Evolutionary conservation across 2,113 vertebrate species (phyloP), one percentile per base, ranked within the genome.

Genomic region (Tretioscincus oriximinensis): DNA sequence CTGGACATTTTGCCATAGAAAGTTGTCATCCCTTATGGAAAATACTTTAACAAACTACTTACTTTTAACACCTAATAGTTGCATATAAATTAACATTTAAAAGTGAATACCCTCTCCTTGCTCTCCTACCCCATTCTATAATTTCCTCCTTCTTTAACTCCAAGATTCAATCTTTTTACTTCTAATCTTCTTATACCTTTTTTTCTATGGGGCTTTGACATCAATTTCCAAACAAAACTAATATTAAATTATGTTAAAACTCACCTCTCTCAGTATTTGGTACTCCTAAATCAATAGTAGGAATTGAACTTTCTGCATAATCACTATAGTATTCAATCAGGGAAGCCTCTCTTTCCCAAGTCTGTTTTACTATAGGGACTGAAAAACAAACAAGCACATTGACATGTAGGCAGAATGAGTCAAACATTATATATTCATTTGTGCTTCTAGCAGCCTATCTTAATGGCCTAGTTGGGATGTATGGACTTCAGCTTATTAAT

Each of bases 311-410:
- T 83, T 99, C 98, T n/a, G 93, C 92, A 0, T 95, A 90, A 92
- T 99, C 98, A 77, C 98, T 99, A 93, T 99, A 99, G 90, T 97
- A 99, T 85, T 98, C 97, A 61, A 99, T 91, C 82, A 93, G 89
- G 18, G 92, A 89, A n/a, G 97, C 96, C 77, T 98, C 95, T 74
- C 91, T 91, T 76, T 97, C 97, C 98, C 98, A 99, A 0, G 98
- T 99, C 94, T 95, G 96, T 94, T 99, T 99, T 87, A 99, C 97
- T 72, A 99, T 96, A 47, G 97, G 97, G 88, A 99, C 98, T 99
- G 87, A 51, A 92, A 89, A 77, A 85, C 31, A 90, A 61, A 31
- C 0, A 8, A 85, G 80, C 29, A 73, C 31, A 83, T 14, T 74
- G 68, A 87, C 70, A 80, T 16, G 12, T 21, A 83, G 67, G 18